A percentile compares a stretch with the other conserved stretches of the same genome.
Conservation (phyloP, 2,888 invertebrate species). For the Molanna angustata region DNA sequence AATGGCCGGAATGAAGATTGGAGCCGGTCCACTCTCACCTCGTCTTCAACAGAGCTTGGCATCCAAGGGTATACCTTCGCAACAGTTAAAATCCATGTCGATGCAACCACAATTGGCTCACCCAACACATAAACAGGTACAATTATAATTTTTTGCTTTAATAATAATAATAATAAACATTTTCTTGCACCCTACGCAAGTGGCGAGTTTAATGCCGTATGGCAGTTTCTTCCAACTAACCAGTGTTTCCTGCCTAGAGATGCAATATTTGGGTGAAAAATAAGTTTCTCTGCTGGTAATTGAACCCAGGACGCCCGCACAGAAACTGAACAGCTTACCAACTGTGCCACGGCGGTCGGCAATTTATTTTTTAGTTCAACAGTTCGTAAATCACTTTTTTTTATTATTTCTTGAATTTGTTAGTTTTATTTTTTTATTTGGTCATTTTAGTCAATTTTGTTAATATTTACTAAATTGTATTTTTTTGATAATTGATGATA, state of each 20-base stretch:
- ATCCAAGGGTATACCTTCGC: conserved; percentile 25
- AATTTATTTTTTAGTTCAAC: too few species aligned
- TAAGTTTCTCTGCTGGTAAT: too few species aligned
- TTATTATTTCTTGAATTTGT: background rate
- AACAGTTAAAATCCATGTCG: conserved; percentile 31
- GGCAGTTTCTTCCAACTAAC: too few species aligned
- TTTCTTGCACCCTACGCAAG: too few species aligned
- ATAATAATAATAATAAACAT: too few species aligned
- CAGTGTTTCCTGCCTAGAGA: too few species aligned
- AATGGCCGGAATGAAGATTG: conserved; percentile 13
- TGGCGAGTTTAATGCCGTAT: too few species aligned
- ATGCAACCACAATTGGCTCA: conserved; percentile 33
- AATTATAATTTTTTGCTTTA: conserved; percentile 5
- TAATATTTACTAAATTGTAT: background rate
- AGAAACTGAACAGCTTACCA: too few species aligned
- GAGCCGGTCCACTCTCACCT: conserved; percentile 33
- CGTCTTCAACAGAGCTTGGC: conserved; percentile 24
- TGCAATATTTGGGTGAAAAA: too few species aligned
- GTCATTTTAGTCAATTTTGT: background rate
- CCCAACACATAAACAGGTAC: conserved; percentile 34
- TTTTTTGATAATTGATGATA: too few species aligned
- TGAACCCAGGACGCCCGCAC: too few species aligned
- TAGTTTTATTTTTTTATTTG: background rate
- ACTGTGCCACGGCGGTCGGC: too few species aligned
- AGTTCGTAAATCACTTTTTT: background rate